Conservation (phyloP, 30 jellyfish, hydroid and myxozoan species). For the Chironex yamaguchii region DNA sequence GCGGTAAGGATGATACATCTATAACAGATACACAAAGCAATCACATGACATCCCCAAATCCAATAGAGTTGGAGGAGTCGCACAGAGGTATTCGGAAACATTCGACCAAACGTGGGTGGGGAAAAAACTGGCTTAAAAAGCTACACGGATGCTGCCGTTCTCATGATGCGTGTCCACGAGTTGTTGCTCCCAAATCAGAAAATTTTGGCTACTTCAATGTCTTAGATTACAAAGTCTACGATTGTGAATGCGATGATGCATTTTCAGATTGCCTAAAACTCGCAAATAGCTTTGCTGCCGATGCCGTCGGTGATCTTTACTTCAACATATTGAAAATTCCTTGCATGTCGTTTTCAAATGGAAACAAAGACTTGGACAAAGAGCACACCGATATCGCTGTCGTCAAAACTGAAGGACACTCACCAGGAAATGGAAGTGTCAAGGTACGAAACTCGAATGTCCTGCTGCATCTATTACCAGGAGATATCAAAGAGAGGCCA, state of each 20-base stretch:
- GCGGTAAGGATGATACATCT: too few species aligned
- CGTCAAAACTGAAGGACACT: neutral
- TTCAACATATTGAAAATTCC: constrained; percentile 91
- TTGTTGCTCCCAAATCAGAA: constrained; percentile 81
- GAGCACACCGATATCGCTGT: neutral
- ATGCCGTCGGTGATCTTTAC: constrained; percentile 93
- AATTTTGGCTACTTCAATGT: constrained; percentile 78
- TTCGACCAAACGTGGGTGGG: constrained; percentile 58
- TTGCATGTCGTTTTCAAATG: constrained; percentile 31
- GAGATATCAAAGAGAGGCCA: too few species aligned
- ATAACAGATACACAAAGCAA: too few species aligned
- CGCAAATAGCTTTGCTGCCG: constrained; percentile 87
- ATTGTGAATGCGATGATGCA: constrained; percentile 94
- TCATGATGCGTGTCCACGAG: constrained; percentile 86
- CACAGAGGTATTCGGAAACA: too few species aligned
- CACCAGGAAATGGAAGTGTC: too few species aligned
- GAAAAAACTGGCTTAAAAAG: constrained; percentile 53
- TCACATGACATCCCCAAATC: too few species aligned
- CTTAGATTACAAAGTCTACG: constrained; percentile 83
- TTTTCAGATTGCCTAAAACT: constrained; percentile 82
- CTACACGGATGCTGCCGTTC: constrained; percentile 80
- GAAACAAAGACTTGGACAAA: too few species aligned
- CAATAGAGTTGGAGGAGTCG: too few species aligned
- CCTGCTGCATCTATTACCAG: too few species aligned
- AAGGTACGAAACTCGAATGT: too few species aligned